Evolutionary conservation across 2,113 vertebrate species (phyloP).

Genomic region (Tiliqua scincoides): DNA sequence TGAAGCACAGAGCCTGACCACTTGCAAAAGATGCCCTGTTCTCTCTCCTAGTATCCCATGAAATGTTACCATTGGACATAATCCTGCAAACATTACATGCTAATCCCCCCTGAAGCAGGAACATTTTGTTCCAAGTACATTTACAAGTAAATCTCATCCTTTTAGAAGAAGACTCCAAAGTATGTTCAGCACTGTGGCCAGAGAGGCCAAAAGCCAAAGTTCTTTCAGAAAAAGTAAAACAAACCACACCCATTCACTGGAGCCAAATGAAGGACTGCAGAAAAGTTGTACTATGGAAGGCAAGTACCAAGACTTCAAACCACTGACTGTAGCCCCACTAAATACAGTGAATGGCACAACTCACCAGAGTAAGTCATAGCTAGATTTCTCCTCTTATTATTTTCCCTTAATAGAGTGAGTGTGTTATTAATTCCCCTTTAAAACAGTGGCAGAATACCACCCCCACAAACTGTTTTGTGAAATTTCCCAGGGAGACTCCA

Average conservation of each 20-base stretch:
- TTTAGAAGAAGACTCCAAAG: neutral
- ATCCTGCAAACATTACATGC: neutral
- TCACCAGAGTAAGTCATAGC: neutral
- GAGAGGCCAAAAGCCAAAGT: neutral
- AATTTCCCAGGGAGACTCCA: neutral
- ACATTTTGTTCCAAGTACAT: neutral
- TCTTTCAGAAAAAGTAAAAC: neutral
- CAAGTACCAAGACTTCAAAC: neutral
- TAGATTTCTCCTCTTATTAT: neutral
- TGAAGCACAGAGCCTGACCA: neutral
- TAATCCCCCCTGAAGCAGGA: neutral
- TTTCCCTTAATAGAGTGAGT: neutral
- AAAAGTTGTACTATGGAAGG: neutral
- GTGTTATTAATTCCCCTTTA: neutral
- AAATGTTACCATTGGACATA: constrained; percentile 4
- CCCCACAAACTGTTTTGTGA: neutral
- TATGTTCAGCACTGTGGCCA: neutral
- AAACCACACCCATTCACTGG: neutral
- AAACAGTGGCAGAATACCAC: neutral
- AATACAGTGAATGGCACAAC: neutral
- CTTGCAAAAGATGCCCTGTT: neutral
- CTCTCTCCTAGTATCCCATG: neutral
- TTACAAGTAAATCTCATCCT: neutral
- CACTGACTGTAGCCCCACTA: neutral
- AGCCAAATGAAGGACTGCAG: neutral